Conservation (phyloP, 1,140 invertebrate species). For the Aricia agestis region DNA sequence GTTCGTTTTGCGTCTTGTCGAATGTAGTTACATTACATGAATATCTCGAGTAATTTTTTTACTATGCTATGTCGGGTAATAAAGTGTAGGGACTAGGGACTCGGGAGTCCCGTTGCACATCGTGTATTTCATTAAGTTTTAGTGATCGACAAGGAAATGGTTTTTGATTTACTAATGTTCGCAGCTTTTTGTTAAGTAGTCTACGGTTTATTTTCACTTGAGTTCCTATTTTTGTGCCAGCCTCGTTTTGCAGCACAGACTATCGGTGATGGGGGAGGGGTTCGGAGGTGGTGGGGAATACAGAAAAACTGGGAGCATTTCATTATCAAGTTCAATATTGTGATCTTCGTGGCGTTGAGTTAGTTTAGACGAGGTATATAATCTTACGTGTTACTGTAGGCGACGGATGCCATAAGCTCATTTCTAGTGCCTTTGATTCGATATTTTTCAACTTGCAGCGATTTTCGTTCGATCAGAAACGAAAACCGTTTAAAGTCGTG, state of each 20-base stretch:
- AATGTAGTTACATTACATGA: too few species aligned
- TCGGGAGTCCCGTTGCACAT: too few species aligned
- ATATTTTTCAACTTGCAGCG: constrained; percentile 29
- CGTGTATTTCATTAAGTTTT: too few species aligned
- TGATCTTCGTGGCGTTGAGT: constrained; percentile 43
- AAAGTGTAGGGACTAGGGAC: too few species aligned
- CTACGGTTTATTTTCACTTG: not conserved
- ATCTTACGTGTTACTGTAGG: constrained; percentile 35
- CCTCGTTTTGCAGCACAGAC: not conserved
- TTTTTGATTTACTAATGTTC: too few species aligned
- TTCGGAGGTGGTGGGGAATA: not conserved
- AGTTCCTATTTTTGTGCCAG: constrained; percentile 1
- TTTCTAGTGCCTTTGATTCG: constrained; percentile 45
- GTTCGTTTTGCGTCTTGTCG: too few species aligned
- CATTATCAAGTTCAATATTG: constrained; percentile 25
- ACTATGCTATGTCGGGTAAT: too few species aligned
- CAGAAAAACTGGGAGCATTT: constrained; percentile 54
- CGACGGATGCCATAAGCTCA: constrained; percentile 57
- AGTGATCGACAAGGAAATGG: too few species aligned
- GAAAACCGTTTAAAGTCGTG: not conserved
- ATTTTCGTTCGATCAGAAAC: constrained; percentile 4
- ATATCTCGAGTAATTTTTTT: too few species aligned
- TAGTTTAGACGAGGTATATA: constrained; percentile 38
- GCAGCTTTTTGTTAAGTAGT: too few species aligned
- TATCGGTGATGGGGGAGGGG: not conserved